phyloP scores from a whole-genome alignment of 2,888 invertebrate genomes.

The Acleris emargana region DNA sequence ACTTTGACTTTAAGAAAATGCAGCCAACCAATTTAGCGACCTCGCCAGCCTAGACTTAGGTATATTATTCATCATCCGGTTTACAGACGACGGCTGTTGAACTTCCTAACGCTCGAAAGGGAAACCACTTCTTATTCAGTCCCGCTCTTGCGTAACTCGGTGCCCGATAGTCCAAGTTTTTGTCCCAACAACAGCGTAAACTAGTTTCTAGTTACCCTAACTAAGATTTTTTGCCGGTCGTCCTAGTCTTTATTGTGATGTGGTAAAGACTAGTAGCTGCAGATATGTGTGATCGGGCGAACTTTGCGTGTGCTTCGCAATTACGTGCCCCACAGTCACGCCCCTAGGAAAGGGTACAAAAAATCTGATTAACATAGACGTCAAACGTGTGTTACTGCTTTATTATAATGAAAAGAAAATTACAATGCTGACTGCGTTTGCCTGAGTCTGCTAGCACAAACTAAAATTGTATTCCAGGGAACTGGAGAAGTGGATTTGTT shows the following conservation, averaged over 20 bases:
- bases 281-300: conserved; percentile 33
- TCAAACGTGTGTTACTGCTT: conserved; percentile 31
- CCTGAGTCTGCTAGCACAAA: background rate
- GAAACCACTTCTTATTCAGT: conserved; percentile 71
- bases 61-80: conserved; percentile 52
- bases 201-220: conserved; percentile 48
- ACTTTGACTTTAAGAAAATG: conserved; percentile 4
- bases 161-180: conserved; percentile 63
- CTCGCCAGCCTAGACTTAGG: conserved; percentile 6
- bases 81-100: conserved; percentile 61
- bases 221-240: conserved; percentile 44
- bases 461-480: background rate
- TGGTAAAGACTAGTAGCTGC: conserved; percentile 26
- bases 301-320: conserved; percentile 44
- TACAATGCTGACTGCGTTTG: background rate
- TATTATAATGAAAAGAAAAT: conserved; percentile 21
- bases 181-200: conserved; percentile 62
- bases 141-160: conserved; percentile 77
- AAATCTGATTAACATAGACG: conserved; percentile 35
- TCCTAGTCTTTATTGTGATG: conserved; percentile 37
- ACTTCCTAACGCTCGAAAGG: conserved; percentile 74
- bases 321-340: conserved; percentile 44
- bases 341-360: conserved; percentile 39
- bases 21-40: conserved; percentile 16
- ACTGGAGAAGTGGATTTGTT: too few species aligned